Base-by-base conservation (phyloP, 2,797 vertebrate genomes). In the Perodicticus potto region DNA sequence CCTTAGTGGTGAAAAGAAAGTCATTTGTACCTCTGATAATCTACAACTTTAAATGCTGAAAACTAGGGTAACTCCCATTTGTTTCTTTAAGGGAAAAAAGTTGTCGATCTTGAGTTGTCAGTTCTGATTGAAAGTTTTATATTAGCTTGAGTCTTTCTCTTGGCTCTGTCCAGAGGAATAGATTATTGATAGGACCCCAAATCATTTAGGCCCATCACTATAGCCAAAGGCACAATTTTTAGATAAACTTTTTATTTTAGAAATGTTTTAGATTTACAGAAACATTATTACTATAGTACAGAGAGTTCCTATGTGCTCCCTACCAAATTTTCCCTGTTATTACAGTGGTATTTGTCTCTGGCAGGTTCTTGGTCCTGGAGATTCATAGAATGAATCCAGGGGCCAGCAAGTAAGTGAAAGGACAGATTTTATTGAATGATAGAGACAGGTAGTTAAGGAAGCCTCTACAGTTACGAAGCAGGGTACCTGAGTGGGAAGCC, bases 81-180 rank as follows among this genome's bases (percentile, higher is more conserved):
- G 32, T 94, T 92, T 95, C 43, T 76, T 77, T 94, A 86, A 25
- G 17, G 27, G 7, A 23, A 81, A 29, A 83, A 83, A 55, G 11
- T 53, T 53, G 3, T 86, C 57, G 67, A n/a, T 29, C 32, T 72
- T 90, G 65, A 72, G 25, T 76, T 83, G 7, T 87, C 45, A 59
- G 8, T 82, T 96, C 37, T 53, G 29, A 53, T 78, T 76, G 55
- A 86, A 88, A 88, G 32, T 61, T 77, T 53, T 86, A 3, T 10
- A 19, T 80, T 61, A 80, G n/a, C 57, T 69, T 55, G 57, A 91
- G 40, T 85, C 20, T 7, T 40, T 61, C 16, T 22, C 2, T 63
- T 76, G 43, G 43, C 32, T 86, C 5, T 85, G 80, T 70, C 25
- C 40, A 63, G 63, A 93, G n/a, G 11, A 43, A 76, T 12, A 91